Base-by-base conservation (phyloP, 2,888 invertebrate genomes). In the Microplitis manilae region DNA sequence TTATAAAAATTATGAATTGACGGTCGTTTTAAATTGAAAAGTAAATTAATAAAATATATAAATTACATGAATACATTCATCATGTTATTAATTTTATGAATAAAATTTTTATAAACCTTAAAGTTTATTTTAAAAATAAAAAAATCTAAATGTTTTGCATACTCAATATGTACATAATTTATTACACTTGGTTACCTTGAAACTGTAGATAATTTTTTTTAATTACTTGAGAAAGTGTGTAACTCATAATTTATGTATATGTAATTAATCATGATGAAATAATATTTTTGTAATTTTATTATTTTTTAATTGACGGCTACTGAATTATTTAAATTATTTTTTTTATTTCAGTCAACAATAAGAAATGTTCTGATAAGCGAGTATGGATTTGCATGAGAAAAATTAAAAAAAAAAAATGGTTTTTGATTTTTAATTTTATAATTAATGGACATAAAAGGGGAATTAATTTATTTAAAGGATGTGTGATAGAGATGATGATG, bases 231-330 rank as follows among this genome's bases (percentile, higher is more conserved):
- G 50, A 50, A 50, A 50, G 50, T 50, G 50, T 50, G 50, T 50
- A 50, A 50, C 50, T 50, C 8, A 50, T 50, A 13, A 50, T 50
- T 50, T 50, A 50, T 50, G 8, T 50, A 50, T 50, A 50, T 50
- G 50, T 50, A 8, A 13, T 50, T 50, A 50, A 50, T 50, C 50
- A 50, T 50, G 50, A 81, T 80, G 70, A 78, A 64, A 65, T 71
- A 79, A 62, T 62, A 62, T 62, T 15, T 62, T 38, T 30, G 13
- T 67, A 13, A 7, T 38, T 67, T 67, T 13, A n/a, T 67, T 13
- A 64, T 64, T 64, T 50, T 50, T 50, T 13, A 50, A 50, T 50
- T 50, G 50, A 50, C 50, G 13, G 50, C 50, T 50, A 50, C 50
- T 50, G 50, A 50, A 50, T 50, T 50, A 8, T 50, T 50, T 50